Conservation (phyloP, 2,888 invertebrate genomes). For the Entomobrya multifasciata region DNA sequence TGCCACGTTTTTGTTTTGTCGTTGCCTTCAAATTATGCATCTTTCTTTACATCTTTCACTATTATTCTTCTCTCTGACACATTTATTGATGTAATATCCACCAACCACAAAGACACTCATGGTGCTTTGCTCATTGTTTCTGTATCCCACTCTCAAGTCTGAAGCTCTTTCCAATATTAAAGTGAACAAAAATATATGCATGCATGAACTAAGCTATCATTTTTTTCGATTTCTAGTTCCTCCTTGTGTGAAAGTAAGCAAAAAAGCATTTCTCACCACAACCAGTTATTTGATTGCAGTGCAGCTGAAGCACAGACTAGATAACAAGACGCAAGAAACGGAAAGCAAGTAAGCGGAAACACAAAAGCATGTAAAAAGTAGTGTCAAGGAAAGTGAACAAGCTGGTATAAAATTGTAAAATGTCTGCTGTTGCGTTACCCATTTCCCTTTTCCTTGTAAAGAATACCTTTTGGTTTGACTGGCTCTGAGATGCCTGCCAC, state of each 20-base stretch:
- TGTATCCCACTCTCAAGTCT: too few relatives aligned
- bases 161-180: background rate
- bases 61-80: too few relatives aligned
- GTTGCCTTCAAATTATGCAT: too few relatives aligned
- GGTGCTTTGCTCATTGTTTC: too few relatives aligned
- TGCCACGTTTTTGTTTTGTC: too few relatives aligned
- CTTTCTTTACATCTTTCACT: too few relatives aligned
- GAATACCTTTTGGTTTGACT: background rate
- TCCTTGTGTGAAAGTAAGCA: constrained; percentile 6
- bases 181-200: too few relatives aligned
- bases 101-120: too few relatives aligned
- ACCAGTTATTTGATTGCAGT: constrained; percentile 35
- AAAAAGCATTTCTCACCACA: constrained; percentile 9
- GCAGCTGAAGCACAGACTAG: background rate
- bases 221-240: background rate
- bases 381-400: constrained; percentile 47
- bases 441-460: background rate
- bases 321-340: background rate
- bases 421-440: constrained; percentile 39
- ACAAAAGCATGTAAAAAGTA: background rate
- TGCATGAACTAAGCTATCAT: constrained; percentile 33
- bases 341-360: background rate
- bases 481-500: background rate
- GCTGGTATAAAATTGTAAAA: constrained; percentile 60
- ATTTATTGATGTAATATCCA: too few relatives aligned